Evolutionary conservation across 2,888 invertebrate species (phyloP).

Genomic region (Torymus auratus): DNA sequence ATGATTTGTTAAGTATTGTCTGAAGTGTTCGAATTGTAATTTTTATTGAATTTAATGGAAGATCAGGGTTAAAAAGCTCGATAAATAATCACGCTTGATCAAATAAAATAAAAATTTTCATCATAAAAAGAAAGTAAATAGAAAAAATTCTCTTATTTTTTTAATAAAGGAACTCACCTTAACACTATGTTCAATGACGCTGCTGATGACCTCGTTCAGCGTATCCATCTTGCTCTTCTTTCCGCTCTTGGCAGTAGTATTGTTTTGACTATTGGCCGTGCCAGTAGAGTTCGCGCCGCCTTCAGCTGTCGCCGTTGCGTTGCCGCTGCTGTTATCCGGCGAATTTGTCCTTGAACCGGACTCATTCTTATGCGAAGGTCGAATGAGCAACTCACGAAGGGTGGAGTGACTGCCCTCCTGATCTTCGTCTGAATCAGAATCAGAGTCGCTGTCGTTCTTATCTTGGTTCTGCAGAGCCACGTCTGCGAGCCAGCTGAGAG

Average conservation of each 20-base stretch:
- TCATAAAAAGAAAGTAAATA: conserved; percentile 12
- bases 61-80: conserved; percentile 54
- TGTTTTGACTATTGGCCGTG: conserved; percentile 59
- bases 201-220: conserved; percentile 88
- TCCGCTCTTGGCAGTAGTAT: conserved; percentile 63
- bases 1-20: neutral
- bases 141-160: neutral
- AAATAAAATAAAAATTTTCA: conserved; percentile 29
- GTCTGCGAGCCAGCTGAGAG: conserved; percentile 83
- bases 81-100: conserved; percentile 27
- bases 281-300: conserved; percentile 68
- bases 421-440: conserved; percentile 83
- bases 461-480: conserved; percentile 82
- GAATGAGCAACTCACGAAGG: conserved; percentile 86
- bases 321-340: conserved; percentile 71
- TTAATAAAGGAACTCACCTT: conserved; percentile 71
- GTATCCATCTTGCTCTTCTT: conserved; percentile 84
- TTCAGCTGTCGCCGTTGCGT: conserved; percentile 51
- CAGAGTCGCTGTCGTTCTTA: conserved; percentile 80
- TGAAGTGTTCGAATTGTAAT: no score
- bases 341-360: no score
- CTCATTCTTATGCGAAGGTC: conserved; percentile 80
- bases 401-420: conserved; percentile 89
- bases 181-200: conserved; percentile 84
- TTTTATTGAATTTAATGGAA: no score